Evolutionary conservation across 2,888 invertebrate species (phyloP), one percentile per base, ranked within the genome.

Genomic region (Brachypalpus laphriformis): DNA sequence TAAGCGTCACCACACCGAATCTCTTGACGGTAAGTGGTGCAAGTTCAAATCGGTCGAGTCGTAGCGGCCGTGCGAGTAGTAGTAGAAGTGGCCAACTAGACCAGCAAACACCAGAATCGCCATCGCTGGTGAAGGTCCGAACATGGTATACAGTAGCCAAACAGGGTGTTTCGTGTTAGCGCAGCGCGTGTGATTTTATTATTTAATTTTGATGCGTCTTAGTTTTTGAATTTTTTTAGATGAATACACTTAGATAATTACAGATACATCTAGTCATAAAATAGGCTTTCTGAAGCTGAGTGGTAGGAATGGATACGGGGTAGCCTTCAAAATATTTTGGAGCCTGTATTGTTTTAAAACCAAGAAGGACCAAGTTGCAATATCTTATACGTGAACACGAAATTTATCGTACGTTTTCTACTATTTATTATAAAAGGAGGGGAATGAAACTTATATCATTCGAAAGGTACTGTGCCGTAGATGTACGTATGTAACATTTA

Each of bases 131-230:
- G 57, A 90, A 89, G 81, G 92, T 92, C 86, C 90, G 91, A 88
- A 91, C 91, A 72, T 92, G 92, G 92, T 92, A 92, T 63, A 92
- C 92, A 65, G 92, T 92, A 87, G 91, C 92, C 87, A 92, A 92
- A 88, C 92, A 92, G 90, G 92, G 92, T 87, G 91, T 92, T 87
- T 92, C 92, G 87, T 92, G 92, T 90, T 92, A 91, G 85, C 85
- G 25, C 63, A 63, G 40, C 75, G 70, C 54, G 57, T 81, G 81
- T 85, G 81, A 85, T 51, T 68, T 54, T 20, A 66, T 31, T 47
- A 47, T 54, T 63, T 37, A 63, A 14, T 51, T 66, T 49, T 37
- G 9, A 11, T 45, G 34, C 18, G 0, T 70, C 25, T 80, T 20
- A 11, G 6, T 40, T 54, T 40, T 28, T 54, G 18, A 3, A n/a